A percentile compares a stretch with the other conserved stretches of the same genome.
Conservation (phyloP, 2,113 vertebrate genomes). For the Pyxicephalus adspersus region DNA sequence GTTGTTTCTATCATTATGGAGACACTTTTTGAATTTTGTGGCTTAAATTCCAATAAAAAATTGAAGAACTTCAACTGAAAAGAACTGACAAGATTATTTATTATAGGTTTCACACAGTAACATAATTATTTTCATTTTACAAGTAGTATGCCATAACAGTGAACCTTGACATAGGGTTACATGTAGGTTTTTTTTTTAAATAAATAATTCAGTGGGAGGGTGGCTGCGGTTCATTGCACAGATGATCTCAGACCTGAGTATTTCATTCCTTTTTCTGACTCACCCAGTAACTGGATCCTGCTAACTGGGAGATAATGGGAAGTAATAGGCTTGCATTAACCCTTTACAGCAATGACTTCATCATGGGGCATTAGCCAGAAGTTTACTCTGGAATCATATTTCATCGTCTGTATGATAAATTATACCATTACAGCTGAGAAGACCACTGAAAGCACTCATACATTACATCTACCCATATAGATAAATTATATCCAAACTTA, state of each 20-base stretch:
- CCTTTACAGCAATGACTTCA: constrained; percentile 18
- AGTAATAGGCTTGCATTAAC: constrained; percentile 30
- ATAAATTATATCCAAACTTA: too few species aligned
- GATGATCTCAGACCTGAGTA: constrained; percentile 39
- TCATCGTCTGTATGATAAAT: background rate
- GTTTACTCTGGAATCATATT: constrained; percentile 12
- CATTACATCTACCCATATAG: too few species aligned
- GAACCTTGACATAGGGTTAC: constrained; percentile 8
- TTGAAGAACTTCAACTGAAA: too few species aligned
- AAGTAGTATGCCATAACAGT: background rate
- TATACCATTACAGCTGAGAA: too few species aligned
- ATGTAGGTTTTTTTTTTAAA: constrained; percentile 6
- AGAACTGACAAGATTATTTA: too few species aligned
- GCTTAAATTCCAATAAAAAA: too few species aligned
- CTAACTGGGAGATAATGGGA: constrained; percentile 37
- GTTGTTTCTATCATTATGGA: too few species aligned
- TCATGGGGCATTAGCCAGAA: constrained; percentile 11
- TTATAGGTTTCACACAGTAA: background rate
- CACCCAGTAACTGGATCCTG: constrained; percentile 46
- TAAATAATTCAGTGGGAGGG: constrained; percentile 42
- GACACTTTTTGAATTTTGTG: too few species aligned
- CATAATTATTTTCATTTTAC: background rate
- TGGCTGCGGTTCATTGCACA: background rate
- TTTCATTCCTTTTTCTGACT: constrained; percentile 49
- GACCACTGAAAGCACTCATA: too few species aligned